Evolutionary conservation across 2,888 invertebrate genomes (phyloP).

Genomic region (Agriopis aurantiaria): DNA sequence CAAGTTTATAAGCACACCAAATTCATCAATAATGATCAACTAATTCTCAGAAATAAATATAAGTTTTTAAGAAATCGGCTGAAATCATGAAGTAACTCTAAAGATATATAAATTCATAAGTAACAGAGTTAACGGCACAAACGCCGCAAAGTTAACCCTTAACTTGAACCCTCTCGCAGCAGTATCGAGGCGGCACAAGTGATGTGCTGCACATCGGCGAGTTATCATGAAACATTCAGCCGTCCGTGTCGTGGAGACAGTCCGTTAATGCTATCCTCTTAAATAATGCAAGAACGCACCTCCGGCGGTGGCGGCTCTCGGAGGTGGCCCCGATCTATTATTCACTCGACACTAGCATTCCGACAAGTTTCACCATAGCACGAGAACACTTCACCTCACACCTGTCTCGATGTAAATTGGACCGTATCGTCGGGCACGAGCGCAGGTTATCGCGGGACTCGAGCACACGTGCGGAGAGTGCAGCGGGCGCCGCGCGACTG

Average conservation of each 20-base stretch:
- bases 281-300: conserved; percentile 64
- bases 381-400: conserved; percentile 59
- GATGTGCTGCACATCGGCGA: conserved; percentile 17
- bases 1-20: too few species aligned
- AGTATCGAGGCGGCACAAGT: neutral
- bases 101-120: too few species aligned
- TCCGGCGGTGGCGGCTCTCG: conserved; percentile 71
- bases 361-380: conserved; percentile 53
- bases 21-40: too few species aligned
- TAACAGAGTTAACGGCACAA: too few species aligned
- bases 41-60: too few species aligned
- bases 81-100: too few species aligned
- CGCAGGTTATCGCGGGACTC: conserved; percentile 12
- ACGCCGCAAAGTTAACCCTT: neutral
- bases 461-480: conserved; percentile 45
- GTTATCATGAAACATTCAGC: conserved; percentile 52
- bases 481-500: conserved; percentile 74
- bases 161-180: neutral
- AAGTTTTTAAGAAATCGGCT: too few species aligned
- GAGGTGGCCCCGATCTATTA: conserved; percentile 64
- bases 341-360: conserved; percentile 64
- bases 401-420: conserved; percentile 35
- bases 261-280: conserved; percentile 40
- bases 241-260: conserved; percentile 38
- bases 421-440: conserved; percentile 11